Conservation (phyloP, 2,888 invertebrate species). For the Drosophila falleni region DNA sequence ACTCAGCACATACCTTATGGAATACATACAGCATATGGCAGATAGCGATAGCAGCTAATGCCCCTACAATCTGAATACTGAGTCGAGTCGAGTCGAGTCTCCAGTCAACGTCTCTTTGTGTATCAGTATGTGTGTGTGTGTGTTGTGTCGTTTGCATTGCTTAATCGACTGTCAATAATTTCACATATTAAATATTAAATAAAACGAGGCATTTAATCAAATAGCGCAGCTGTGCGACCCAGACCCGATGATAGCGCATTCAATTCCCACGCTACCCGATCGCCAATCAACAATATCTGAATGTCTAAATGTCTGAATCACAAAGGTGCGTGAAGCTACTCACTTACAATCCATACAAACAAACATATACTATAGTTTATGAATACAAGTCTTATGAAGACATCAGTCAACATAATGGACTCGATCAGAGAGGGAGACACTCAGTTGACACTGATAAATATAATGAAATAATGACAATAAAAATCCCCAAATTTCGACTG, state of each 20-base stretch:
- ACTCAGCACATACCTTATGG: conserved; percentile 32
- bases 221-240: conserved; percentile 65
- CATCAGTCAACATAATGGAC: conserved; percentile 51
- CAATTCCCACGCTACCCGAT: conserved; percentile 68
- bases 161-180: conserved; percentile 79
- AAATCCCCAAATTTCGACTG: background rate
- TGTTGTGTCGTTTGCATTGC: conserved; percentile 69
- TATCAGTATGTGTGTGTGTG: conserved; percentile 7
- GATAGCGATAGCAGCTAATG: conserved; percentile 51
- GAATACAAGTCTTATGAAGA: conserved; percentile 54
- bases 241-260: conserved; percentile 58
- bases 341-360: conserved; percentile 8
- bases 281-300: conserved; percentile 30
- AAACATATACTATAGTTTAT: conserved; percentile 2
- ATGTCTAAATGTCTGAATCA: conserved; percentile 33
- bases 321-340: conserved; percentile 58
- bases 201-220: conserved; percentile 79
- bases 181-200: conserved; percentile 79
- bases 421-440: background rate
- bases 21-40: too few species aligned
- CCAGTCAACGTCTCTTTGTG: conserved; percentile 26
- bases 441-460: conserved; percentile 51
- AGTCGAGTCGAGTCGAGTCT: conserved; percentile 18
- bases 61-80: conserved; percentile 44
- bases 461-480: conserved; percentile 41